Evolutionary conservation across 2,888 invertebrate genomes (phyloP).

Genomic region (Chymomyza fuscimana): DNA sequence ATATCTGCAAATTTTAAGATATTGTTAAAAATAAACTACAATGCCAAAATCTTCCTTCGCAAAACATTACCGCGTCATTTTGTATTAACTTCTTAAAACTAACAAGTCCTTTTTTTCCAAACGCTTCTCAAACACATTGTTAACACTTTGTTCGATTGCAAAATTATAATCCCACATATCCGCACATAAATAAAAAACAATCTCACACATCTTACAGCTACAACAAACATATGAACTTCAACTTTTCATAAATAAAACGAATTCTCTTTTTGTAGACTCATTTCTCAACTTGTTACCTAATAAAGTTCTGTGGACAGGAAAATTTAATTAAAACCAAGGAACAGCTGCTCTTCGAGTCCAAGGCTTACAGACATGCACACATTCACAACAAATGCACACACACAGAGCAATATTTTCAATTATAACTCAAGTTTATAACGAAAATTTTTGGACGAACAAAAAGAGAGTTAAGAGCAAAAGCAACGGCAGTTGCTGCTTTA

Average conservation of each 20-base stretch:
- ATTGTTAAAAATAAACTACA: too few relatives aligned
- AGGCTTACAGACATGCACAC: slow-evolving; percentile 29
- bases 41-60: too few relatives aligned
- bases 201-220: not conserved
- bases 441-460: slow-evolving; percentile 47
- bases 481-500: slow-evolving; percentile 27
- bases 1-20: too few relatives aligned
- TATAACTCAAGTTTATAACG: slow-evolving; percentile 69
- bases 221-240: not conserved
- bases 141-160: too few relatives aligned
- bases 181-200: too few relatives aligned
- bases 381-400: slow-evolving; percentile 23
- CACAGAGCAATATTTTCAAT: slow-evolving; percentile 63
- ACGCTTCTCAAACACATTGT: too few relatives aligned
- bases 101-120: too few relatives aligned
- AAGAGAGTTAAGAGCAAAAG: slow-evolving; percentile 16
- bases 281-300: slow-evolving; percentile 71
- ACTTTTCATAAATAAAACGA: not conserved
- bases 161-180: too few relatives aligned
- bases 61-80: too few relatives aligned
- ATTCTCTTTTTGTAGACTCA: slow-evolving; percentile 52
- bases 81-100: too few relatives aligned
- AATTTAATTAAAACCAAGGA: slow-evolving; percentile 71
- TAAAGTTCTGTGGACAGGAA: slow-evolving; percentile 70
- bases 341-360: slow-evolving; percentile 58